Evolutionary conservation across 1,140 invertebrate species (phyloP), one percentile per base, ranked within the genome.

Genomic region (Hypsibius dujardini): DNA sequence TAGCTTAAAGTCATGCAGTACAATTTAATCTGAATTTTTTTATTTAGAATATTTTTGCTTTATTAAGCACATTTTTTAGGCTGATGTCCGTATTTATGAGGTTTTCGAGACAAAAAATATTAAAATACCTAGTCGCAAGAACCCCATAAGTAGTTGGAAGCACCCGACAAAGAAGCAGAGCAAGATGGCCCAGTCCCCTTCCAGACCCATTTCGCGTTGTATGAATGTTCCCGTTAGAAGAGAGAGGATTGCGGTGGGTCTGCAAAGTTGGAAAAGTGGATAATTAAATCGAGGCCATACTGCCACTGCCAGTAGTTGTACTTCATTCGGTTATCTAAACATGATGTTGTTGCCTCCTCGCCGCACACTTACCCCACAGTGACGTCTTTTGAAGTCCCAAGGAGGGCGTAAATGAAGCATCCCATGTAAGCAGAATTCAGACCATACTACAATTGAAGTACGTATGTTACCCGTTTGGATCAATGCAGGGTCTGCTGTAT

Each of bases 371-470:
- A 56, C 50, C 50, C 90, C 73, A 94, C 90, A 0, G 90, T 92
- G 1, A 95, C 87, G 81, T 95, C 88, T 77, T 87, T 90, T 67
- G 91, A 87, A 0, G 89, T 91, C 1, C 92, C 93, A 75, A 97
- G 86, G 71, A 93, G 78, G 56, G 87, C 82, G 78, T 96, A 96
- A 28, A 94, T 80, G 75, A 95, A 90, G 74, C 87, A 90, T 1
- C 91, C 90, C 80, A 92, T 86, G 79, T 94, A 94, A 0, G 90
- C 88, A 0, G 90, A 90, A 79, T 95, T 95, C 2, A 95, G 81
- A 0, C 92, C 92, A 84, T 80, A 90, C 88, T 86, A 81, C 50
- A 7, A 56, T 7, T n/a, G 50, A n/a, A 56, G n/a, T 56, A 56
- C 7, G n/a, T 56, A 56, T 56, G 7, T 56, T 56, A n/a, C 50